Base-by-base conservation (phyloP, 1,140 invertebrate genomes). In the Drosophila fuyamai region DNA sequence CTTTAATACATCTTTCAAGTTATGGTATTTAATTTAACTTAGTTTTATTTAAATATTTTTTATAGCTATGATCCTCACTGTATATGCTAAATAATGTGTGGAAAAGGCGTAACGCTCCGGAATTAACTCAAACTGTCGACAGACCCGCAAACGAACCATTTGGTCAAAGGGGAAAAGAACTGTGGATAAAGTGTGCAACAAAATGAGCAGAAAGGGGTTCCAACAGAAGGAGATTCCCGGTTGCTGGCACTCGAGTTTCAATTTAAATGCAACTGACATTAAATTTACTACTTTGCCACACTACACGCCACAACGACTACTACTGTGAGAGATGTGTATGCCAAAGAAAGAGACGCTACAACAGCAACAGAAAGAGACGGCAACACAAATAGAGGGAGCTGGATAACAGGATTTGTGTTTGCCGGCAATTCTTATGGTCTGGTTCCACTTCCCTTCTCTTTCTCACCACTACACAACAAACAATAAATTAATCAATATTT, bases 201-300 rank as follows among this genome's bases (percentile, higher is more conserved):
- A 8, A 40, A 27, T 13, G n/a, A n/a, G 5, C 5, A 48, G 7
- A 29, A 4, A 13, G 10, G 60, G 36, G 44, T 48, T 32, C 13
- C 23, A 5, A 40, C 18, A 35, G n/a, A 35, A 40, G 67, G 65
- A 58, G 44, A 41, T 56, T 41, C 54, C 53, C 32, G 43, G 43
- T 16, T 51, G 56, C 53, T 38, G 46, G 38, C 75, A 76, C 66
- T 80, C 80, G 46, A 77, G 80, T 81, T 89, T 84, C 84, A 89
- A 89, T 89, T 89, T 89, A 89, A 89, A 89, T 89, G 77, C 80
- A 89, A 89, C 84, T 89, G 84, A 89, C 84, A 84, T 89, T 89
- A 89, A 89, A 89, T 89, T 89, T 89, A 89, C 81, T 89, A 89
- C 84, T 89, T 89, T 89, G 85, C 71, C 83, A 81, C 81, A 80